Base-by-base conservation (phyloP, 2,888 invertebrate genomes). In the Nebria brevicollis region DNA sequence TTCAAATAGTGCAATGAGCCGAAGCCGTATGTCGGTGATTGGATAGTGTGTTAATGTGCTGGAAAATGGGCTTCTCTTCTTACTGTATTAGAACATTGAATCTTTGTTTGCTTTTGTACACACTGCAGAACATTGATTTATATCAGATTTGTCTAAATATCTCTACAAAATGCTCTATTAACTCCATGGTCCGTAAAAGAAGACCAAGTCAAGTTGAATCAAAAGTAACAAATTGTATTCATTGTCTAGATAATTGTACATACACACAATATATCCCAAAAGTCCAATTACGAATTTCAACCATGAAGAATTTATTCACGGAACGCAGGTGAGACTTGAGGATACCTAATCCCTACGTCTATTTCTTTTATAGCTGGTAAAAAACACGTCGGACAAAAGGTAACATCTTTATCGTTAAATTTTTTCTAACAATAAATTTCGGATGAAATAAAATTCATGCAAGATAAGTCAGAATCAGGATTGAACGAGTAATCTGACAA, bases 21-120 rank as follows among this genome's bases (percentile, higher is more conserved):
- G 76, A 3, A 20, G 7, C 77, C n/a, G 79, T 79, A 66, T 43
- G 79, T 79, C 74, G 79, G 26, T 79, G 79, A 79, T 79, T 79
- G 79, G 75, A 79, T 79, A 68, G 68, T 75, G 74, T 75, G 75
- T 11, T 79, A 79, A 79, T 79, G 79, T 75, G 68, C 75, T 79
- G 75, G 79, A 79, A 79, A 79, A 79, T 79, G 54, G 68, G 70
- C 66, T n/a, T 41, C 68, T 65, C 41, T 43, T 43, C 66, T 20
- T 54, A 73, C 41, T 65, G 64, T 75, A 65, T 54, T 43, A 64
- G 25, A 34, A 20, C 20, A 20, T 20, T 20, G 20, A 20, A 20
- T 20, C 20, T 20, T 20, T 20, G 20, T 20, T 20, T 1, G 20
- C 20, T 20, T 20, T 20, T 20, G 20, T 20, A 20, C 20, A 20